These are phyloP conservation scores for Cryptophagus acutangulus DNA, from an alignment of 2,888 invertebrate genomes.

Conservation along the genomic window DNA sequence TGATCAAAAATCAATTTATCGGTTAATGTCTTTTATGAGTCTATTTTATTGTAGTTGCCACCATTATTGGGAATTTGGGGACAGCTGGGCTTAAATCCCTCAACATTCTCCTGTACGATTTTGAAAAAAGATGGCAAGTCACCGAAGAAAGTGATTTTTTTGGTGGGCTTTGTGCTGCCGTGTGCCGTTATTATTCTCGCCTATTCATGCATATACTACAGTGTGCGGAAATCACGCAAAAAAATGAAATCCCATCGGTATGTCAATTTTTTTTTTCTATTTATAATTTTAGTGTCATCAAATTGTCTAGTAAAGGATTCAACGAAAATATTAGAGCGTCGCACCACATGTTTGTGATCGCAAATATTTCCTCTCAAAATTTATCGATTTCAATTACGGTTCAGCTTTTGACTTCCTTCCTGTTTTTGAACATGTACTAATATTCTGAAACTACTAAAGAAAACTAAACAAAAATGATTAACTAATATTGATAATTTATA, in stretches of 20 bases:
- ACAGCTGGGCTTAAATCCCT: constrained; percentile 69
- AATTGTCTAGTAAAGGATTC: too few species aligned
- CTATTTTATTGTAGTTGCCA: constrained; percentile 57
- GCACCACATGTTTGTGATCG: too few species aligned
- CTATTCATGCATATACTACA: constrained; percentile 81
- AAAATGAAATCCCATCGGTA: constrained; percentile 70
- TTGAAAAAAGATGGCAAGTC: constrained; percentile 70
- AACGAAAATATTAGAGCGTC: too few species aligned
- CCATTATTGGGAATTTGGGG: constrained; percentile 82
- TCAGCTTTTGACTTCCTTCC: too few species aligned
- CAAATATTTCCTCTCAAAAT: too few species aligned
- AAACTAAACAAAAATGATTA: too few species aligned
- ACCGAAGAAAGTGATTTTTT: constrained; percentile 79
- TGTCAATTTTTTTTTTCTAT: constrained; percentile 27
- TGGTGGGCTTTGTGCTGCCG: constrained; percentile 77
- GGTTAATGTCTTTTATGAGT: constrained; percentile 17
- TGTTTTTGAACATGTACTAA: too few species aligned
- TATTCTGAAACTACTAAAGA: too few species aligned
- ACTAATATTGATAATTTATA: too few species aligned
- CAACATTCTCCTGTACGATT: constrained; percentile 87
- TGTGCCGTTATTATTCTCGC: constrained; percentile 80
- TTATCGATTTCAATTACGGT: too few species aligned
- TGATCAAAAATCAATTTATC: too few species aligned
- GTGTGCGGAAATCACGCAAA: constrained; percentile 67
- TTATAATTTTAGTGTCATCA: background rate